Evolutionary conservation across 2,113 vertebrate species (phyloP).

Genomic region (Upupa epops): DNA sequence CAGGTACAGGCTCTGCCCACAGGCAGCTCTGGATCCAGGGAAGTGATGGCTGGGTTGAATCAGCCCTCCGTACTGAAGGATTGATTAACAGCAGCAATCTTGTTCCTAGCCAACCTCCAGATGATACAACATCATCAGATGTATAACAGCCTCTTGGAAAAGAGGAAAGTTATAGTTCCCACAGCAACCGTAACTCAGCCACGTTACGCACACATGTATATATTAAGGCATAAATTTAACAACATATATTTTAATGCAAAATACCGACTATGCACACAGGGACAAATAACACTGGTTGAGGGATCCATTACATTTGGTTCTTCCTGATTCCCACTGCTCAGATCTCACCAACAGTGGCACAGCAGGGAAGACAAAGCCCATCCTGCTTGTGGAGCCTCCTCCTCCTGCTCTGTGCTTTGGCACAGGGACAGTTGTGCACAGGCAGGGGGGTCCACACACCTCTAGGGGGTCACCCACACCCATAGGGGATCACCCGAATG

Average conservation of each 20-base stretch:
- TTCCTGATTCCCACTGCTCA: not conserved
- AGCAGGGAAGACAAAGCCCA: accelerated
- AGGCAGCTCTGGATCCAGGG: not conserved
- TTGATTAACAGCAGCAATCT: conserved; percentile 66
- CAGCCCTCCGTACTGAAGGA: conserved; percentile 26
- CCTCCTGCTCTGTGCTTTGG: accelerated
- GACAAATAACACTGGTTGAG: conserved; percentile 28
- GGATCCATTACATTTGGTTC: conserved; percentile 17
- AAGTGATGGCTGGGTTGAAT: not conserved
- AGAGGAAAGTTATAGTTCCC: conserved; percentile 63
- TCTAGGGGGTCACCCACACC: accelerated
- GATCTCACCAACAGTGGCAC: not conserved
- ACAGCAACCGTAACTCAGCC: conserved; percentile 64
- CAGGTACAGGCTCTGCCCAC: not conserved
- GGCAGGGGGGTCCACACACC: too few relatives aligned
- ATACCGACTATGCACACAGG: conserved; percentile 9
- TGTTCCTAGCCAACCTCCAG: conserved; percentile 45
- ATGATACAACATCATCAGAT: conserved; percentile 62
- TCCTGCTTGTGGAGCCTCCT: not conserved
- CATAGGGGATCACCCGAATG: too few relatives aligned
- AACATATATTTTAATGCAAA: conserved; percentile 67
- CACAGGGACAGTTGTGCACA: not conserved
- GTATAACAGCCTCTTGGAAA: conserved; percentile 53
- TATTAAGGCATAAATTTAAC: conserved; percentile 70
- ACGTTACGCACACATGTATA: conserved; percentile 41